Base-by-base conservation (phyloP, 2,797 vertebrate genomes). In the Coilia nasus region DNA sequence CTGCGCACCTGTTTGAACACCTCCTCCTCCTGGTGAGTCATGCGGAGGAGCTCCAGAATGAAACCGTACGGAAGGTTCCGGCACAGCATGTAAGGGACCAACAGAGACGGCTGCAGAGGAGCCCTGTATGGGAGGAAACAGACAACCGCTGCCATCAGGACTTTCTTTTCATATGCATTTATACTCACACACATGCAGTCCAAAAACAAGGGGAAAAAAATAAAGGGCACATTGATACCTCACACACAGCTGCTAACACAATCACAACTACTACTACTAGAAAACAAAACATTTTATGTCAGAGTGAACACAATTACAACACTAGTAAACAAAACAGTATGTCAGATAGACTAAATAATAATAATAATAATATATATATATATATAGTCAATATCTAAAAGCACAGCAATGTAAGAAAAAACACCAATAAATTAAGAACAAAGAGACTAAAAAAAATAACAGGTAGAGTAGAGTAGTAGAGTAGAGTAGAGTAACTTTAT, bases 61-160 rank as follows among this genome's bases (percentile, higher is more conserved):
- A 99, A 99, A 87, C 98, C 98, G 15, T 97, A 98, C 0, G 98
- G 98, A 89, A 99, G 98, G 92, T 99, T 99, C 93, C 98, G 96
- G 93, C 98, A 99, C 92, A 99, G 96, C 97, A 99, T 97, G 83
- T 99, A 99, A 62, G 98, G 98, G 90, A 99, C 98, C 92, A 99
- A 94, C 92, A 99, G 92, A 90, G 98, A 99, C 71, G 96, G 96
- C 92, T 99, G 98, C 86, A 98, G 96, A 91, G 96, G 89, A 56
- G 96, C 97, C 94, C 98, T 99, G 83, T 56, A 85, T 3, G 67
- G 28, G 83, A 75, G 86, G 31, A 19, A 1, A 41, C 12, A 75
- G 14, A 31, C 25, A 31, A 35, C 28, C 71, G 7, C 71, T 44
- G 17, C 19, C 14, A 17, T 78, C 71, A 78, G 35, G 35, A 41